phyloP scores from a whole-genome alignment of 2,113 vertebrate genomes.

The Sapayoa aenigma region DNA sequence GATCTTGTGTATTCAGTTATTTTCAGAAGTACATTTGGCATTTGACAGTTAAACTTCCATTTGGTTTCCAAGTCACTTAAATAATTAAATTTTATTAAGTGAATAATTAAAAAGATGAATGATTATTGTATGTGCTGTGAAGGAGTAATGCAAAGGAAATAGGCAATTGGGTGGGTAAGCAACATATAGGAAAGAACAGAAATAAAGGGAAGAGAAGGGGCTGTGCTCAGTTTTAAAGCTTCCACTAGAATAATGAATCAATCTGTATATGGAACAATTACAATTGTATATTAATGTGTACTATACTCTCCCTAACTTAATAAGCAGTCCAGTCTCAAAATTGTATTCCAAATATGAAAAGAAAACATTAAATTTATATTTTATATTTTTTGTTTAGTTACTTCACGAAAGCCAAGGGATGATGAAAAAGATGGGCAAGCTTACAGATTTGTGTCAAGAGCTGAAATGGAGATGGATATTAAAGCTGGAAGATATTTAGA shows the following conservation, averaged over 20 bases:
- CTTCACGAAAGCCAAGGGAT: slow-evolving; percentile 89
- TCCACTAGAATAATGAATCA: neutral
- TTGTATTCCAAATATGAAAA: neutral
- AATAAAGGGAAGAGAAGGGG: neutral
- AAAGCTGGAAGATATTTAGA: slow-evolving; percentile 93
- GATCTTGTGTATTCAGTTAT: neutral
- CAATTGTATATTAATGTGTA: neutral
- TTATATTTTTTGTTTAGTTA: slow-evolving; percentile 76
- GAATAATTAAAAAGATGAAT: neutral
- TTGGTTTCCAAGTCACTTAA: neutral
- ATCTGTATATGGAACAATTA: neutral
- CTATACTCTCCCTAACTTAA: neutral
- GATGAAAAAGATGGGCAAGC: slow-evolving; percentile 94
- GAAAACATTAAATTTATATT: neutral
- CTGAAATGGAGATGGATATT: slow-evolving; percentile 92
- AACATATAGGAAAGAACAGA: neutral
- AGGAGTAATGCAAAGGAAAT: neutral
- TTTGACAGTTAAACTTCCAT: neutral
- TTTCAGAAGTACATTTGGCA: neutral
- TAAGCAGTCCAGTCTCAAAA: neutral
- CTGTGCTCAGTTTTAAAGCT: neutral
- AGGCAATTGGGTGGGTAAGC: neutral
- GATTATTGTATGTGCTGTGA: neutral
- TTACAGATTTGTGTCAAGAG: slow-evolving; percentile 89
- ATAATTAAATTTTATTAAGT: neutral